Evolutionary conservation across 2,113 vertebrate species (phyloP), one percentile per base, ranked within the genome.

Genomic region (Oreamnos americanus): DNA sequence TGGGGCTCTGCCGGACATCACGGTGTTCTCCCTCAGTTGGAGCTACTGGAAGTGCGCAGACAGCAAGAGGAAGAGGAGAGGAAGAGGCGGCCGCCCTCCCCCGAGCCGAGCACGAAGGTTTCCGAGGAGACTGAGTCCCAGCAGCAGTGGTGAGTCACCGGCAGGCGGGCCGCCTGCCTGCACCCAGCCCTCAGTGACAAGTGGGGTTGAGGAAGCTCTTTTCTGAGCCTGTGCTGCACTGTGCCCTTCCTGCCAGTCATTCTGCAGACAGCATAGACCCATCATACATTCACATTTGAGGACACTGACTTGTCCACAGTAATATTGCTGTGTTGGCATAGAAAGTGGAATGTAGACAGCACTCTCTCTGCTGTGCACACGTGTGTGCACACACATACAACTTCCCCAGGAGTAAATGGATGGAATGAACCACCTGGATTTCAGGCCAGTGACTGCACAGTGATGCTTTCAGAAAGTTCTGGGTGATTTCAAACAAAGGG

Each of bases 21-120:
- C 17, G 0, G 0, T 62, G 86, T 96, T 96, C 23, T 21, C 93
- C 64, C 47, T 17, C 97, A 99, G 99, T 92, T 99, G 99, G 99
- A 99, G 97, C 98, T 99, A 98, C 98, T 99, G 99, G 99, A 99
- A 98, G 99, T 99, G 98, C 99, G 99, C 98, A 99, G 99, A 98
- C 99, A 99, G 96, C 99, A 99, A 97, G 99, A 99, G 98, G 99
- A 99, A 76, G 99, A 99, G 95, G 99, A 99, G 98, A 98, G 99
- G 96, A 99, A 99, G 98, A 99, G 99, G 96, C 99, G 99, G 97
- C 99, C 99, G 0, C 99, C 99, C 2, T 98, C 99, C 17, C 99
- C 99, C 0, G 99, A 99, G 94, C 99, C 99, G 0, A 98, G 98
- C 93, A 97, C 98, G 0, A 99, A 99, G 67, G 98, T 98, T 83